These are phyloP conservation scores for Phyllotreta striolata DNA, from an alignment of 2,888 invertebrate species.

Conservation along the genomic window DNA sequence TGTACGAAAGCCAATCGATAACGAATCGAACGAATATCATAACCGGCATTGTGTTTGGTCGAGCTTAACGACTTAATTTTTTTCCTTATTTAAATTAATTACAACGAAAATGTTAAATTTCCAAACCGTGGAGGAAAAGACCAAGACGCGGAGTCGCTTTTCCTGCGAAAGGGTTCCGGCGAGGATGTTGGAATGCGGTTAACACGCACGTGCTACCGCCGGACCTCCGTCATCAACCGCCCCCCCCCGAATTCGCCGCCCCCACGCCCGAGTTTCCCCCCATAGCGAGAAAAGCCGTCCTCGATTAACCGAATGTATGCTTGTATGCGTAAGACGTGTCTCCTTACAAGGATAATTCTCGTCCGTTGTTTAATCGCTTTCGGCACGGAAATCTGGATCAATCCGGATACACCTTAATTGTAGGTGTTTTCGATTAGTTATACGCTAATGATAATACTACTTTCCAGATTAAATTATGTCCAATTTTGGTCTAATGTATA, in stretches of 20 bases:
- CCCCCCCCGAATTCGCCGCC: slow-evolving; percentile 23
- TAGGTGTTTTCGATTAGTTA: no score
- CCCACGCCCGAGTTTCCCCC: not conserved
- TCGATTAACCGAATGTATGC: slow-evolving; percentile 54
- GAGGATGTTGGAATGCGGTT: slow-evolving; percentile 59
- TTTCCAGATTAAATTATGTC: no score
- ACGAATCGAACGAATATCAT: no score
- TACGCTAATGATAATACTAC: no score
- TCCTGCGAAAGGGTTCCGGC: slow-evolving; percentile 59
- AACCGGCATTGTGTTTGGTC: no score
- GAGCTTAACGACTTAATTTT: no score
- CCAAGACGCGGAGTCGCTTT: not conserved
- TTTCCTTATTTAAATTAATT: no score
- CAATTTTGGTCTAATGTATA: no score
- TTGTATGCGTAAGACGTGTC: slow-evolving; percentile 33
- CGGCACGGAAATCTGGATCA: slow-evolving; percentile 13
- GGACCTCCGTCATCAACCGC: slow-evolving; percentile 53
- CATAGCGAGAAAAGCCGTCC: slow-evolving; percentile 30
- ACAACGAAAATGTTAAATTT: not conserved
- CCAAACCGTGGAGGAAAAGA: slow-evolving; percentile 38
- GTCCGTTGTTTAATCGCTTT: slow-evolving; percentile 31
- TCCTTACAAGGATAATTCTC: slow-evolving; percentile 19
- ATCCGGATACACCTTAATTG: no score
- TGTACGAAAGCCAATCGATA: no score
- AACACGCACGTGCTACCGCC: slow-evolving; percentile 60